Conservation (phyloP, 2,888 invertebrate species). For the Ophion ellenae region DNA sequence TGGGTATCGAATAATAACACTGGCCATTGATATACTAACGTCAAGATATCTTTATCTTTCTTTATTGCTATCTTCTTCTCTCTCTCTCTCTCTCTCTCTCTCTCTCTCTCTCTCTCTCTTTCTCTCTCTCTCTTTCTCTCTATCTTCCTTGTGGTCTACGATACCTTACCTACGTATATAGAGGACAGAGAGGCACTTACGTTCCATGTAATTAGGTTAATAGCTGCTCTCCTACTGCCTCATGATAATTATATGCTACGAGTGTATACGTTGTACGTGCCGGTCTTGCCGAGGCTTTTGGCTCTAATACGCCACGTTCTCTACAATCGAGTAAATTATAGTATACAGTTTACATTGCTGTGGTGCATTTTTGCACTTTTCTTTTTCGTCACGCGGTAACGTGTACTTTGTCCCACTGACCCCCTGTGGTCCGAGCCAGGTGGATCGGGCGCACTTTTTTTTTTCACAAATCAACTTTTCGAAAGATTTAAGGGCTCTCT, state of each 20-base stretch:
- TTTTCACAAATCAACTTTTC: not conserved
- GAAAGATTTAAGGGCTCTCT: no score
- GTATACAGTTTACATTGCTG: constrained; percentile 34
- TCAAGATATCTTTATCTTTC: constrained; percentile 20
- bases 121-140: constrained; percentile 3
- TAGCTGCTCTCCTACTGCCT: constrained; percentile 63
- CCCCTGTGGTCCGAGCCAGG: not conserved
- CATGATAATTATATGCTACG: constrained; percentile 64
- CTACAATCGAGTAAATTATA: constrained; percentile 52
- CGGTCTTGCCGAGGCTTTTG: constrained; percentile 36
- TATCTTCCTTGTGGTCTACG: constrained; percentile 18
- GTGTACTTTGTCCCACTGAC: constrained; percentile 17
- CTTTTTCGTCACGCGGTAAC: constrained; percentile 22
- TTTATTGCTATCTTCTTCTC: not conserved
- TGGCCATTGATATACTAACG: constrained; percentile 48
- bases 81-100: not conserved
- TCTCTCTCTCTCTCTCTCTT: constrained; percentile 23
- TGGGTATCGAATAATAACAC: constrained; percentile 5
- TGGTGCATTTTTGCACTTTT: constrained; percentile 40
- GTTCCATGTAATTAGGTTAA: constrained; percentile 68
- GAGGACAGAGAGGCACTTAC: constrained; percentile 61
- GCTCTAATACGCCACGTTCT: constrained; percentile 31
- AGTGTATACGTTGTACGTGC: constrained; percentile 40
- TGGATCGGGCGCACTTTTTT: not conserved
- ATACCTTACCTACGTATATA: constrained; percentile 53